Base-by-base conservation (phyloP, 2,113 vertebrate genomes). In the Amia ocellicauda region DNA sequence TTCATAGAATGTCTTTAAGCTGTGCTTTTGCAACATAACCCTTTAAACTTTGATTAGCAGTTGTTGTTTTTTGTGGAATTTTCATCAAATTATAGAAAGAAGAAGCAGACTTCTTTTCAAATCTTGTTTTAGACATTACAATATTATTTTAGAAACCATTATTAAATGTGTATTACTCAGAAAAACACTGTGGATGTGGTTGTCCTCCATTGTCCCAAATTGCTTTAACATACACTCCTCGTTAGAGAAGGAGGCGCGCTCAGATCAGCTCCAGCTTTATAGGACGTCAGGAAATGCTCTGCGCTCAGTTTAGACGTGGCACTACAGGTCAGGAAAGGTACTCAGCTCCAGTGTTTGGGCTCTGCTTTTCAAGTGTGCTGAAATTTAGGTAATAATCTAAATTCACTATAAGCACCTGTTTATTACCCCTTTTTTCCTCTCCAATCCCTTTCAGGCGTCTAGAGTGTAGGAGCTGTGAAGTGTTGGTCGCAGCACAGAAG, bases 201-300 rank as follows among this genome's bases (percentile, higher is more conserved):
- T n/a, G n/a, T n/a, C n/a, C n/a, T n/a, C n/a, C n/a, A n/a, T n/a
- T n/a, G n/a, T n/a, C n/a, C n/a, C n/a, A n/a, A n/a, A n/a, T n/a
- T n/a, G n/a, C n/a, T n/a, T n/a, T n/a, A n/a, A n/a, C n/a, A n/a
- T n/a, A n/a, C n/a, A n/a, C n/a, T n/a, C n/a, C n/a, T n/a, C n/a
- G n/a, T n/a, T 36, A 11, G 31, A 36, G 31, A 7, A 8, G 9
- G 17, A 54, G 53, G 28, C 53, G 3, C 24, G 16, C 53, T n/a
- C 19, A 7, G 9, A 11, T 28, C 3, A n/a, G n/a, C 26, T 16
- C 16, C 53, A 7, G 53, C 27, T n/a, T 17, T 16, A 56, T 11
- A 56, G n/a, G 2, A 3, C n/a, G 53, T 28, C 53, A 29, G 56
- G 56, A 41, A 58, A 20, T 58, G 56, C 31, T 17, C 56, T 24